Base-by-base conservation (phyloP, 2,888 invertebrate species). In the Lithophane socia region DNA sequence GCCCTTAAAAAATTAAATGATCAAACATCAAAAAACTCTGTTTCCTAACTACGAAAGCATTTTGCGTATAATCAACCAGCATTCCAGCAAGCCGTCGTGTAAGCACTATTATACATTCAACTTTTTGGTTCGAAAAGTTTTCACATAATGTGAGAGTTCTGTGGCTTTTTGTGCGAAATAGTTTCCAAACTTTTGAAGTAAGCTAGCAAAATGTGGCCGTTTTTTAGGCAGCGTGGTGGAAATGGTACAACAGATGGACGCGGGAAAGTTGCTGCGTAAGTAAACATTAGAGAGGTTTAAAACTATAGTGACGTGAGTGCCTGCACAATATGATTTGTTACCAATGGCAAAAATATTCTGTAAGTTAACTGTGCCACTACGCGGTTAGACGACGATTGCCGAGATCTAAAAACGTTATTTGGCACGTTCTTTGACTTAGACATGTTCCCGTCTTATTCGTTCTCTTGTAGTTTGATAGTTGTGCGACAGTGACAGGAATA, bases 111-210 rank as follows among this genome's bases (percentile, higher is more conserved):
- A 82, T 82, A 84, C 75, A 86, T 87, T 86, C 77, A 82, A 87
- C 86, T 84, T 87, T 86, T 84, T 77, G 66, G 80, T 73, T 70
- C 44, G 3, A 74, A 82, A 87, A 87, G 66, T 87, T 87, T 80
- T 76, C 65, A 84, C 77, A 84, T 87, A 86, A 87, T 86, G 84
- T 63, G 80, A 75, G 77, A 84, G 80, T 80, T 84, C 49, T 79
- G 84, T 77, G 74, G 84, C 84, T 86, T 87, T 87, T 87, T 87
- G 83, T 54, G 61, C 73, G 73, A 83, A 84, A 87, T 80, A 87
- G 84, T 87, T 86, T 63, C 58, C 13, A 29, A 83, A 86, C 75
- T 79, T 84, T 77, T 73, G 75, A 82, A 86, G 87, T 86, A 61
- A 83, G 78, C 82, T 76, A 60, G 84, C 73, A 75, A 79, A 84